These are phyloP conservation scores for Zaprionus taronus DNA, from an alignment of 1,140 invertebrate species.

Conservation along the genomic window DNA sequence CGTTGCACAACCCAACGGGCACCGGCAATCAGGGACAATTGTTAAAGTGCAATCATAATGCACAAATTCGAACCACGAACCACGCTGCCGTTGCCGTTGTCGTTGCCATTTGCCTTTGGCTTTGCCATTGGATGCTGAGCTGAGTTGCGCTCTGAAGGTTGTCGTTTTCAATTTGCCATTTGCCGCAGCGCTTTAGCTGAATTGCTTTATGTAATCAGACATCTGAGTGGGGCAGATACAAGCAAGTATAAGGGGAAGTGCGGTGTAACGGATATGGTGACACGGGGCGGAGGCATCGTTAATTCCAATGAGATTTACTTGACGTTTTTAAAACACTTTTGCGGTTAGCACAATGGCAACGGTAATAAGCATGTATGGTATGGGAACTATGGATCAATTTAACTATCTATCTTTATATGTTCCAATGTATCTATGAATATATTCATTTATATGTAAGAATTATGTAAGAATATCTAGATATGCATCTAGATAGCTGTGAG, in stretches of 20 bases:
- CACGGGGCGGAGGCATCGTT: conserved; percentile 23
- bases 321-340: conserved; percentile 21
- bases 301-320: conserved; percentile 51
- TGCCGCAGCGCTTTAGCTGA: conserved; percentile 10
- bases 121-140: conserved; percentile 9
- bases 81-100: conserved; percentile 13
- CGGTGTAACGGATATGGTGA: conserved; percentile 13
- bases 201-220: conserved; percentile 41
- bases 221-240: background rate
- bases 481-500: background rate
- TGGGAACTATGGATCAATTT: background rate
- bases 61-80: conserved; percentile 34
- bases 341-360: conserved; percentile 10
- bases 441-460: background rate
- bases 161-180: conserved; percentile 46
- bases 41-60: conserved; percentile 55
- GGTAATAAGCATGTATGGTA: conserved; percentile 1
- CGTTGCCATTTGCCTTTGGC: conserved; percentile 26
- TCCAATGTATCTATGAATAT: background rate
- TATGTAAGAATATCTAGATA: background rate
- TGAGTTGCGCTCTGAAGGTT: conserved; percentile 29
- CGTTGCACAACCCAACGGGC: conserved; percentile 42
- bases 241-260: background rate
- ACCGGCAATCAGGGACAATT: conserved; percentile 52
- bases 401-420: background rate